Base-by-base conservation (phyloP, 2,888 invertebrate genomes). In the Amphiduros pacificus region DNA sequence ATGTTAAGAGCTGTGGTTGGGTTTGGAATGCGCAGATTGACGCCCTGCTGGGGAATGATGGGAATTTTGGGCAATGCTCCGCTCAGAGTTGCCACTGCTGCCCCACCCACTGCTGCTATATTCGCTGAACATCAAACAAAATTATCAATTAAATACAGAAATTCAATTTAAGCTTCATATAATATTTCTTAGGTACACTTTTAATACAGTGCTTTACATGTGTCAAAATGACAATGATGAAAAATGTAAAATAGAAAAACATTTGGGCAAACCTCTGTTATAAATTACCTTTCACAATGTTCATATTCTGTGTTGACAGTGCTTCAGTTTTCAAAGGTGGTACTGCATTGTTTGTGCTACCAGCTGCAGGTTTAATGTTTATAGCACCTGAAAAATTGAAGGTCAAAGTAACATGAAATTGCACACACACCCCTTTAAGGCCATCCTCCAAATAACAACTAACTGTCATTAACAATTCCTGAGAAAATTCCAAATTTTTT, bases 11-110 rank as follows among this genome's bases (percentile, higher is more conserved):
- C 56, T 2, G 41, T 26, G 6, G 40, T 41, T n/a, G 62, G 65
- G 52, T 56, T 58, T 6, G 62, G 65, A 26, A 65, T 62, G 29
- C 64, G 59, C 31, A 65, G 62, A 54, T 62, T 65, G 28, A 62
- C 54, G 24, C 58, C 65, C 31, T 53, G 53, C 24, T 11, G 48
- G 48, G 40, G 55, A 14, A 41, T 20, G 40, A 27, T 24, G 27
- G 55, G 41, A 6, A 40, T 31, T 2, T 22, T 31, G 1, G 53
- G 31, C 32, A 53, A 32, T 22, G 53, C 9, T 2, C 53, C 53
- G 17, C 20, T 20, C 53, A 53, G 53, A 11, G 53, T 32, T 6
- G 53, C 20, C 31, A 53, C 32, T 6, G 32, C 3, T 9, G 32
- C 53, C 36, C 9, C 29, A n/a, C n/a, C 2, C 28, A 2, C n/a